Base-by-base conservation (phyloP, 2,888 invertebrate species). In the Drosophila testacea region DNA sequence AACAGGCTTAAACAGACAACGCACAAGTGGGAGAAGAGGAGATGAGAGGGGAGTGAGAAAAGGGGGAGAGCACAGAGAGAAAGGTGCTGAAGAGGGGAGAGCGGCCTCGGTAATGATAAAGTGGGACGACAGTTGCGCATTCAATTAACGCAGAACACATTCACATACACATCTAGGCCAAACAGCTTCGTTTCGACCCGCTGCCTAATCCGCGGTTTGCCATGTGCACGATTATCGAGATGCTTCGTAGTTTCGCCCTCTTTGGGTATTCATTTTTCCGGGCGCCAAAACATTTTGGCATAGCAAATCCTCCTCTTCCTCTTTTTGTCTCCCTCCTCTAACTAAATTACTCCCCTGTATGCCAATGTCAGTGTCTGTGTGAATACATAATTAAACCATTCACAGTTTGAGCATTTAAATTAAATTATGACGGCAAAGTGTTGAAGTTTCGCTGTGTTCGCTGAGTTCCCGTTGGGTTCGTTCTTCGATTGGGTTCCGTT, bases 361-460 rank as follows among this genome's bases (percentile, higher is more conserved):
- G 51, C 27, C 16, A 42, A 44, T 48, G 60, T 30, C 51, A 16
- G 39, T 71, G 60, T 48, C 60, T 60, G 64, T 52, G 79, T 71
- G 83, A 77, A 88, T 83, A 82, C 88, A 86, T 88, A 88, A 83
- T 83, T 83, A 83, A 88, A 78, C 73, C 76, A 81, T 83, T 83
- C 86, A 80, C 86, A 86, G 83, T 88, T 88, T 69, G 86, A 83
- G 86, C 78, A 88, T 86, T 83, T 86, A 86, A 83, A 83, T 88
- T 83, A 88, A 83, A 88, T 83, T 83, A 88, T 88, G 81, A 60
- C 69, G 48, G 70, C 64, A 73, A 79, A 73, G 85, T 73, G 76
- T 62, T 68, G 69, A 66, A 69, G 78, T 69, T 48, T 61, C 47
- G 48, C 54, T 39, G 36, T 28, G 46, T 41, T 55, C 55, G 30